A percentile compares a stretch with the other conserved stretches of the same genome.
Conservation (phyloP, 2,113 vertebrate species). For the Propithecus coquereli region DNA sequence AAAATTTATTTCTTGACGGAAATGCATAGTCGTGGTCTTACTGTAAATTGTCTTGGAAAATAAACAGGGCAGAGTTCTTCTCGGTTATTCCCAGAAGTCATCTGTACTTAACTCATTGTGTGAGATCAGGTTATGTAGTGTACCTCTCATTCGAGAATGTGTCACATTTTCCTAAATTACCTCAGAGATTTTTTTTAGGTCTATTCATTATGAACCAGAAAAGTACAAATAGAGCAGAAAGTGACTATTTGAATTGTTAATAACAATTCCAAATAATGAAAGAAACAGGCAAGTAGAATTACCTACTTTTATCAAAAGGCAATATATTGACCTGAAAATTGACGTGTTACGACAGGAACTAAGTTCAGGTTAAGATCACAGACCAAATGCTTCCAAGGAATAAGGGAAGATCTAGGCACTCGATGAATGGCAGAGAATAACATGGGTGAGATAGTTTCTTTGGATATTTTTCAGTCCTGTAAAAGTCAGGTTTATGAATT, state of each 20-base stretch:
- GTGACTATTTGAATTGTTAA: neutral
- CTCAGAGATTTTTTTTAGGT: neutral
- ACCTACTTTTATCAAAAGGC: neutral
- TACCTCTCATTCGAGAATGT: neutral
- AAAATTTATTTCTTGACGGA: neutral
- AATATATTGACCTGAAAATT: neutral
- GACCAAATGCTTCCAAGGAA: neutral
- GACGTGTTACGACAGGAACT: neutral
- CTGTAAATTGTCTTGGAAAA: neutral
- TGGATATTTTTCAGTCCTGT: neutral
- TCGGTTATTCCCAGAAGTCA: neutral
- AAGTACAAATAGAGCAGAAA: neutral
- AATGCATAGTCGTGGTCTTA: neutral
- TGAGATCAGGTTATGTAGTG: neutral
- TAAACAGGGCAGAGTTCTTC: neutral
- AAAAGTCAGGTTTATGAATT: neutral
- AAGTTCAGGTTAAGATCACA: neutral
- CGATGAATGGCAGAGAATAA: neutral
- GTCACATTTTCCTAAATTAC: neutral
- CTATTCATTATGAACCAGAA: neutral
- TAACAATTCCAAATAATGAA: neutral
- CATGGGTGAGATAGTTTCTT: neutral
- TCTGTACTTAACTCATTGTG: neutral
- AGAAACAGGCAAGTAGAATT: neutral
- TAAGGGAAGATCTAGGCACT: neutral